Percentiles rank a stretch among this genome's conserved stretches.
Conservation (phyloP, 2,888 invertebrate genomes). For the Acleris holmiana region DNA sequence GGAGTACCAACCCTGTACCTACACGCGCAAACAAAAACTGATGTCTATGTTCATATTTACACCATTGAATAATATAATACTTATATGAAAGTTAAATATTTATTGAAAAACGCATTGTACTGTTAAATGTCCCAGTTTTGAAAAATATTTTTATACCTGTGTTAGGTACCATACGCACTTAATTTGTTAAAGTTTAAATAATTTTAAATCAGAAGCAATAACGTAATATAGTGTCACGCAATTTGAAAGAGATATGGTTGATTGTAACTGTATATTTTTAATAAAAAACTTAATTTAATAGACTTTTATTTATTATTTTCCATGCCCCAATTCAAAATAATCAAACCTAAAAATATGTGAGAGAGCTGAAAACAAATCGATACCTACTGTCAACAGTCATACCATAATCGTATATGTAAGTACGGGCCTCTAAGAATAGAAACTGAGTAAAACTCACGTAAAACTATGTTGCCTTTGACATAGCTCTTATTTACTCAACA, state of each 20-base stretch:
- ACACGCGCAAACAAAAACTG: neutral
- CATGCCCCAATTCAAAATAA: neutral
- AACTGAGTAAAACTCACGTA: too few relatives aligned
- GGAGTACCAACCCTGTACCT: slow-evolving; percentile 16
- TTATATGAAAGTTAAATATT: slow-evolving; percentile 35
- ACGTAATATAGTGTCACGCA: slow-evolving; percentile 22
- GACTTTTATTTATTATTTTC: slow-evolving; percentile 2
- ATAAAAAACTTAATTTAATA: slow-evolving; percentile 25
- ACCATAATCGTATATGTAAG: too few relatives aligned
- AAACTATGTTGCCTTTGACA: too few relatives aligned
- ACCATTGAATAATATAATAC: slow-evolving; percentile 19
- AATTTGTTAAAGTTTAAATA: slow-evolving; percentile 35
- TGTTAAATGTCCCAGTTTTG: slow-evolving; percentile 32
- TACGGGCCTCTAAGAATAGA: too few relatives aligned
- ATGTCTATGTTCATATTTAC: slow-evolving; percentile 24
- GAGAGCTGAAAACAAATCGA: too few relatives aligned
- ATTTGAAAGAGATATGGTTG: slow-evolving; percentile 18
- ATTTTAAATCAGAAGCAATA: slow-evolving; percentile 36
- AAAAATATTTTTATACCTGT: slow-evolving; percentile 38
- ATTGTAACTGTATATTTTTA: slow-evolving; percentile 38
- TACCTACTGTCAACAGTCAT: too few relatives aligned
- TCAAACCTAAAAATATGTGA: too few relatives aligned
- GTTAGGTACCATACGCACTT: slow-evolving; percentile 33
- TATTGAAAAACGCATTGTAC: slow-evolving; percentile 32
- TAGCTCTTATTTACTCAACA: too few relatives aligned